Conservation (phyloP, 2,797 vertebrate species). For the Aphelocoma californica region DNA sequence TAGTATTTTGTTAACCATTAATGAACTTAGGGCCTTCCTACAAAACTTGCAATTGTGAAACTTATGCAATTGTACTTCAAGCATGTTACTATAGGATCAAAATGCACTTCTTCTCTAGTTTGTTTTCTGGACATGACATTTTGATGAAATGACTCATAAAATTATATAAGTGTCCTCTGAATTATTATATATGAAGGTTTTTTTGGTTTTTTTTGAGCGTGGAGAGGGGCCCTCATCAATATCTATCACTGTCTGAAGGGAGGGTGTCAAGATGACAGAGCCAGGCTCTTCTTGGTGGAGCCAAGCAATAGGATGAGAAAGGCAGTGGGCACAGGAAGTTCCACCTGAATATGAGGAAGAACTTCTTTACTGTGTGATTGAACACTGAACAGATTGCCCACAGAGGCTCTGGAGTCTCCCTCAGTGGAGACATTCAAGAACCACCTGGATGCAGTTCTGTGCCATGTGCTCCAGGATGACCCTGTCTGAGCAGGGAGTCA, state of each 20-base stretch:
- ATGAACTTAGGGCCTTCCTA: neutral
- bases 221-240: neutral
- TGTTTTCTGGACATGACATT: neutral
- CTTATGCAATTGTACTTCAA: neutral
- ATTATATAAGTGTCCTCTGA: neutral
- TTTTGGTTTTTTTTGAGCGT: neutral
- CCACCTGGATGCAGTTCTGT: neutral
- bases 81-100: neutral
- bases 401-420: rapidly evolving
- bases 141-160: neutral
- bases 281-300: neutral
- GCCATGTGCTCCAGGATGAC: neutral
- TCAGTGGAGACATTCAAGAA: too few relatives aligned
- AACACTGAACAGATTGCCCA: rapidly evolving
- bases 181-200: neutral
- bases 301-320: neutral
- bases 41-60: neutral
- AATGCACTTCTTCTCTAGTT: neutral
- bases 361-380: rapidly evolving
- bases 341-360: neutral
- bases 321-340: neutral
- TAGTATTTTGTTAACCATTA: neutral
- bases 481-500: neutral
- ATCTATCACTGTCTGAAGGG: neutral
- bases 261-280: too few relatives aligned